Percentiles rank a stretch among this genome's conserved stretches.
Evolutionary conservation across 2,888 invertebrate genomes (phyloP).

Genomic region (Harmothoe impar): DNA sequence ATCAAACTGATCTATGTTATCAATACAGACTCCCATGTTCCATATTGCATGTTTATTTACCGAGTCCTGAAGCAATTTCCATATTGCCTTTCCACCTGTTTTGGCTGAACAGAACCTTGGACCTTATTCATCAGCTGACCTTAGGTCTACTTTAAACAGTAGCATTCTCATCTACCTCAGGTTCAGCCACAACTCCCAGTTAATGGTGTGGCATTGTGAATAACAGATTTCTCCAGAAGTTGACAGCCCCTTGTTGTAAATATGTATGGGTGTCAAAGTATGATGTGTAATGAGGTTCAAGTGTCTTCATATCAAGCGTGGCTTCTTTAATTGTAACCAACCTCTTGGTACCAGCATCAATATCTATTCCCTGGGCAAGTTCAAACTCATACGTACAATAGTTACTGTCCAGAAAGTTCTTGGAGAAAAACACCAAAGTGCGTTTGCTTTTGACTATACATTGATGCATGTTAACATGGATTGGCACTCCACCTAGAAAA

Average conservation of each 20-base stretch:
- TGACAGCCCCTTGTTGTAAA: background rate
- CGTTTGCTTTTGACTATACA: background rate
- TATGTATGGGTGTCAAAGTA: background rate
- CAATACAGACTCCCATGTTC: too few species aligned
- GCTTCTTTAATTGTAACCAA: background rate
- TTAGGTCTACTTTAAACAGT: too few species aligned
- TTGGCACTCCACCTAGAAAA: background rate
- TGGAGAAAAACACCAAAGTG: background rate
- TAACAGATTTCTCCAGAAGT: background rate
- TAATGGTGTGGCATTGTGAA: background rate
- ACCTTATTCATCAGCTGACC: too few species aligned
- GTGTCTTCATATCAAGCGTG: background rate
- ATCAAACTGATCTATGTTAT: too few species aligned
- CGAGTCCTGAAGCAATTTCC: too few species aligned
- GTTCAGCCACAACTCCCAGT: background rate
- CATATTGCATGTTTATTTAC: too few species aligned
- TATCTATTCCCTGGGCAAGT: background rate
- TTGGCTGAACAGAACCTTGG: too few species aligned
- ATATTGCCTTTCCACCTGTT: too few species aligned
- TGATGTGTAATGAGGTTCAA: background rate
- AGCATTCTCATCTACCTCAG: too few species aligned
- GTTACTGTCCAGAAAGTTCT: background rate
- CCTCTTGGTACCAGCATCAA: background rate
- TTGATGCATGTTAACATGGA: background rate
- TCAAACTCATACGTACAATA: background rate